Evolutionary conservation across 2,888 invertebrate genomes (phyloP).

Genomic region (Dolichopus griseipennis): DNA sequence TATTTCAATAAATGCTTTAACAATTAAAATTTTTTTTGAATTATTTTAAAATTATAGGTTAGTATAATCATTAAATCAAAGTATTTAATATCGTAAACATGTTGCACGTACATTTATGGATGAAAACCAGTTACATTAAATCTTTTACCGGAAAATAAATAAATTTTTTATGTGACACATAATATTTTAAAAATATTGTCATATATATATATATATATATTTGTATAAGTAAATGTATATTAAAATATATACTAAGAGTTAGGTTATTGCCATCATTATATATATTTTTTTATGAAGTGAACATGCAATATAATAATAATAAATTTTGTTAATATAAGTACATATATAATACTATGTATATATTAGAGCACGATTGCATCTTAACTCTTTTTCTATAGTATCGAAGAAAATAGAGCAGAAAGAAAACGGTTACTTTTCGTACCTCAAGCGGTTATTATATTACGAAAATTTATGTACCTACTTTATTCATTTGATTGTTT

Average conservation of each 20-base stretch:
- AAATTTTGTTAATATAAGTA: neutral
- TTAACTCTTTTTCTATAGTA: neutral
- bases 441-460: constrained; percentile 1
- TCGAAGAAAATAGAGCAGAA: neutral
- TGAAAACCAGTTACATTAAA: too few species aligned
- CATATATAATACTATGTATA: neutral
- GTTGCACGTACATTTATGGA: too few species aligned
- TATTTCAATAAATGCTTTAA: too few species aligned
- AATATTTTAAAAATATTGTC: too few species aligned
- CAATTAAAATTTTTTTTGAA: too few species aligned
- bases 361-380: neutral
- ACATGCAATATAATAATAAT: neutral
- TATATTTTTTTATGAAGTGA: neutral
- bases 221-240: too few species aligned
- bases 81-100: too few species aligned
- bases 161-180: neutral
- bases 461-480: neutral
- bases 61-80: too few species aligned
- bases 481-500: neutral
- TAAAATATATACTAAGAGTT: neutral
- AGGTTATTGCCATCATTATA: neutral
- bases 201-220: too few species aligned
- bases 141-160: neutral
- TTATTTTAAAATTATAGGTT: too few species aligned
- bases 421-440: neutral